Conservation (phyloP, 2,888 invertebrate species). For the Nomada ferruginata region DNA sequence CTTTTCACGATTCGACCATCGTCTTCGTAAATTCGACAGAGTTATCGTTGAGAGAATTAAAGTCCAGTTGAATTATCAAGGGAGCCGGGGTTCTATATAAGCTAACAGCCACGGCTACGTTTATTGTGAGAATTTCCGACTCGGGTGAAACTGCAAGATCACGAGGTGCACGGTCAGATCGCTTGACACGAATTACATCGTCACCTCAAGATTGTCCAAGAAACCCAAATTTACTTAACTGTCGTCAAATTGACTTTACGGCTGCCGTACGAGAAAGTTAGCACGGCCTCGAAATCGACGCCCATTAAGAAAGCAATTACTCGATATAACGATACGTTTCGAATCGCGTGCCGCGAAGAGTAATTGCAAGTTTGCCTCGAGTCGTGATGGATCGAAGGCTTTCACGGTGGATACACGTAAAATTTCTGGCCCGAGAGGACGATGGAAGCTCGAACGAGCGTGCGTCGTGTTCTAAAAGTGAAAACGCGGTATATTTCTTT, state of each 20-base stretch:
- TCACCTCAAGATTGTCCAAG: slow-evolving; percentile 46
- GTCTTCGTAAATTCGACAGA: slow-evolving; percentile 16
- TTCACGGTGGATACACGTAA: background rate
- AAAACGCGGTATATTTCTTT: background rate
- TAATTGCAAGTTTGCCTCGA: slow-evolving; percentile 23
- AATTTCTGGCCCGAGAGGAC: background rate
- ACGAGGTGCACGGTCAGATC: slow-evolving; percentile 19
- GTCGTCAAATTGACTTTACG: slow-evolving; percentile 45
- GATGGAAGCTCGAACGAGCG: background rate
- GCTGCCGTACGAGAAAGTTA: slow-evolving; percentile 50
- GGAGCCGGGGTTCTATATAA: too few relatives aligned
- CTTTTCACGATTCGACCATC: slow-evolving; percentile 8
- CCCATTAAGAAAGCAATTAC: slow-evolving; percentile 39
- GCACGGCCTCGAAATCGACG: slow-evolving; percentile 37
- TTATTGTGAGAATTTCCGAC: background rate
- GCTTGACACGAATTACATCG: slow-evolving; percentile 59
- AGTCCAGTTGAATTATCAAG: too few relatives aligned
- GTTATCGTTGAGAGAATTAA: too few relatives aligned
- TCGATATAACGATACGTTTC: slow-evolving; percentile 30
- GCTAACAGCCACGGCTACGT: too few relatives aligned
- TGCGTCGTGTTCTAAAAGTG: slow-evolving; percentile 1
- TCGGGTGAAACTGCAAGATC: slow-evolving; percentile 35
- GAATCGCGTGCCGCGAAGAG: slow-evolving; percentile 37
- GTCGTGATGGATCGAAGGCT: slow-evolving; percentile 19
- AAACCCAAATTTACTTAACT: slow-evolving; percentile 63